Conservation (phyloP, 2,113 vertebrate species). For the Sphaerodactylus townsendi region DNA sequence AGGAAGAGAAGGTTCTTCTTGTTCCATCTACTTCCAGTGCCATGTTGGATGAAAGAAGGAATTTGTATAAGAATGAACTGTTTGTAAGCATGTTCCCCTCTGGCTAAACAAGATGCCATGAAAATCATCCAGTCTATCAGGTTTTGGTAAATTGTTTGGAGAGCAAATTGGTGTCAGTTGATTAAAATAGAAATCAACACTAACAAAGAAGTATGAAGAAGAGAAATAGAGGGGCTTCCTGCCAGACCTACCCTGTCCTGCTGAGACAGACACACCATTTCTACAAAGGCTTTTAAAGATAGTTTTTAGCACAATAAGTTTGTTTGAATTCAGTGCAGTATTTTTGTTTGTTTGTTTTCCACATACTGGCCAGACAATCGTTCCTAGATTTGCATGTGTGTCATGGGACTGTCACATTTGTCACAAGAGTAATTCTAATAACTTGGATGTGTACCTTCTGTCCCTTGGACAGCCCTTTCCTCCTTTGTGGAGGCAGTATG, state of each 20-base stretch:
- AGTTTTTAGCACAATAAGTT: neutral
- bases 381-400: neutral
- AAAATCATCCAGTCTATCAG: conserved; percentile 45
- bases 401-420: neutral
- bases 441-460: too few species aligned
- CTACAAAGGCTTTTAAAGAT: neutral
- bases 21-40: conserved; percentile 7
- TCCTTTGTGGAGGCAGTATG: too few species aligned
- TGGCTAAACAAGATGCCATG: conserved; percentile 60
- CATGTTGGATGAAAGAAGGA: conserved; percentile 4
- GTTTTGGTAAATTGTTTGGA: conserved; percentile 43
- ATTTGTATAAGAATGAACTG: conserved; percentile 22
- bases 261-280: neutral
- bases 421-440: neutral
- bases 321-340: too few species aligned
- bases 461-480: too few species aligned
- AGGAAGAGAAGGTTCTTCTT: conserved; percentile 45
- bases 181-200: neutral
- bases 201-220: conserved; percentile 22
- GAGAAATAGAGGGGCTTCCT: conserved; percentile 12
- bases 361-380: too few species aligned
- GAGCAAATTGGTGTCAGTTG: conserved; percentile 43
- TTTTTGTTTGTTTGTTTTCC: neutral
- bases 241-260: neutral
- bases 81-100: neutral